Evolutionary conservation across 2,113 vertebrate genomes (phyloP).

Genomic region (Hyla sarda): DNA sequence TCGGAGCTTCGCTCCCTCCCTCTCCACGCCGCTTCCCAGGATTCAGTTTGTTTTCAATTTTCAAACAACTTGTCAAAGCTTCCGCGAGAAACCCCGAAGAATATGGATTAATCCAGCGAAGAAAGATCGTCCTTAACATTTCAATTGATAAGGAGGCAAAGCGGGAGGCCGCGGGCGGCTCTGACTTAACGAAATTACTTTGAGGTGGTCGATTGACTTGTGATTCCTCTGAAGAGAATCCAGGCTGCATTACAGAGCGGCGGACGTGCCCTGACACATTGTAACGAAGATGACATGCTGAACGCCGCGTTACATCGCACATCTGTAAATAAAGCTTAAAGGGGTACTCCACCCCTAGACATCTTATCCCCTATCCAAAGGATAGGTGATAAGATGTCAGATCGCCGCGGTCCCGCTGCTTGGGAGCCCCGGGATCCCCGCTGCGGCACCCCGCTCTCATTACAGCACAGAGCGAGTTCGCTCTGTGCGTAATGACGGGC

Average conservation of each 20-base stretch:
- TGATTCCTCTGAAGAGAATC: not conserved
- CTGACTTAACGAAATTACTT: not conserved
- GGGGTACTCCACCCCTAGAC: no score
- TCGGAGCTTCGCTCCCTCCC: not conserved
- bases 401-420: no score
- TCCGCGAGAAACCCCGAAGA: not conserved
- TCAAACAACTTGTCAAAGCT: constrained; percentile 41
- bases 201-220: constrained; percentile 9
- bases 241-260: not conserved
- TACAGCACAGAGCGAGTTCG: no score
- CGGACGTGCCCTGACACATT: not conserved
- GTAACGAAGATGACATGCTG: not conserved
- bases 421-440: no score
- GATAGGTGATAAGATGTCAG: no score
- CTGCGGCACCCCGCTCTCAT: no score
- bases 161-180: not conserved
- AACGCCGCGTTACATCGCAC: no score
- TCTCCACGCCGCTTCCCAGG: not conserved
- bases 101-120: constrained; percentile 13
- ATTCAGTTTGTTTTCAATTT: constrained; percentile 45
- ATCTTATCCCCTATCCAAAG: no score
- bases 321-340: no score
- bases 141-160: not conserved
- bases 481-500: no score
- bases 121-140: not conserved